Evolutionary conservation across 2,113 vertebrate genomes (phyloP).

Genomic region (Cryptotis parvus): DNA sequence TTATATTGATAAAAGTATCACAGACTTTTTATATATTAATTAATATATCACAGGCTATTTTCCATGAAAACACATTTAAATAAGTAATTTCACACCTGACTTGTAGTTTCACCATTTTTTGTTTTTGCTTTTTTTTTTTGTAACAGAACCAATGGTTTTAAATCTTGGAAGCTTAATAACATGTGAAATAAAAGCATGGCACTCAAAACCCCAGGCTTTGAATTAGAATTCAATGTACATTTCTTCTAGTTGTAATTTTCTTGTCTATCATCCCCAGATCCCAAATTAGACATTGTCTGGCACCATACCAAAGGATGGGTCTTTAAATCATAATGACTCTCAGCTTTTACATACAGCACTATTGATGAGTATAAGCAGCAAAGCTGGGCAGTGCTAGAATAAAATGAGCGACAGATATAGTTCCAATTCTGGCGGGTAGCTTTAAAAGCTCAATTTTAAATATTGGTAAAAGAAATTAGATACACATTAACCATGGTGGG

Average conservation of each 20-base stretch:
- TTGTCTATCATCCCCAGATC: slow-evolving; percentile 72
- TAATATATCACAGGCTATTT: slow-evolving; percentile 23
- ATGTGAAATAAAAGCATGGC: slow-evolving; percentile 51
- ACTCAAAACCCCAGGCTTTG: slow-evolving; percentile 42
- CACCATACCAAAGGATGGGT: slow-evolving; percentile 66
- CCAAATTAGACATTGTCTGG: slow-evolving; percentile 77
- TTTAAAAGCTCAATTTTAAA: slow-evolving; percentile 32
- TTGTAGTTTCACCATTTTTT: background rate
- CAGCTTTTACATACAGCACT: slow-evolving; percentile 67
- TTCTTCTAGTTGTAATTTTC: slow-evolving; percentile 72
- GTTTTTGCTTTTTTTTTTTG: background rate
- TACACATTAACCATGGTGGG: slow-evolving; percentile 30
- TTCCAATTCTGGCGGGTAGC: slow-evolving; percentile 69
- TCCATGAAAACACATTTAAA: slow-evolving; percentile 49
- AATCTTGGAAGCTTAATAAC: slow-evolving; percentile 37
- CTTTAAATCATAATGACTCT: slow-evolving; percentile 80
- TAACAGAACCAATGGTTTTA: slow-evolving; percentile 56
- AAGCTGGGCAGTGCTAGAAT: slow-evolving; percentile 54
- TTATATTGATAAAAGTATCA: background rate
- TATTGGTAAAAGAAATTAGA: slow-evolving; percentile 74
- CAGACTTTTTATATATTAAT: too few species aligned
- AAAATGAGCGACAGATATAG: slow-evolving; percentile 70
- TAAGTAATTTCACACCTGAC: slow-evolving; percentile 52
- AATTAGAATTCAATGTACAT: slow-evolving; percentile 61
- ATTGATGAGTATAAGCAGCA: slow-evolving; percentile 63